A percentile compares a stretch with the other conserved stretches of the same genome.
Evolutionary conservation across 1,140 invertebrate species (phyloP).

Genomic region (Hyles vespertilio): DNA sequence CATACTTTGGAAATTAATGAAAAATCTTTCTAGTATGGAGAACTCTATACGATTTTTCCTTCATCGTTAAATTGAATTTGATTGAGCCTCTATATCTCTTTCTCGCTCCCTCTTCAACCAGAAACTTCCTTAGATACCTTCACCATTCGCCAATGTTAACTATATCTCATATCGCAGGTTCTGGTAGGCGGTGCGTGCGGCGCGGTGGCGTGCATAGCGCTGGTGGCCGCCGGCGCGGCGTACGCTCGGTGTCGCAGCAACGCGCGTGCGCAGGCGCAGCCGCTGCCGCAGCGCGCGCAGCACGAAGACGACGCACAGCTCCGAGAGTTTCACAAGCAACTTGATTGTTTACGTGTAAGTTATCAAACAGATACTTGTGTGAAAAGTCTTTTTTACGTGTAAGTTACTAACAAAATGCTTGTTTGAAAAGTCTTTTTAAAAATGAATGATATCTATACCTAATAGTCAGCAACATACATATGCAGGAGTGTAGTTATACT

Average conservation of each 20-base stretch:
- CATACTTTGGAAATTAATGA: too few species aligned
- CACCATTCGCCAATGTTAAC: background rate
- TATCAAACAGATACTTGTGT: background rate
- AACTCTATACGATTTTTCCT: too few species aligned
- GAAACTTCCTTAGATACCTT: background rate
- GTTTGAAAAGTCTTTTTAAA: too few species aligned
- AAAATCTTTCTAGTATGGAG: too few species aligned
- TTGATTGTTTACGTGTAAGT: slow-evolving; percentile 64
- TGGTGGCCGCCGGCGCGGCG: slow-evolving; percentile 47
- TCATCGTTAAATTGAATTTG: too few species aligned
- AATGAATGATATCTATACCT: too few species aligned
- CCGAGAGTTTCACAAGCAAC: slow-evolving; percentile 64
- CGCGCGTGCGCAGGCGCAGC: slow-evolving; percentile 45
- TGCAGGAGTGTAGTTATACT: too few species aligned
- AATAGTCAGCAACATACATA: too few species aligned
- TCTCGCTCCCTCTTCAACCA: background rate
- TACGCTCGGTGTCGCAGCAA: slow-evolving; percentile 48
- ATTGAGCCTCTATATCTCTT: background rate
- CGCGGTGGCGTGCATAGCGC: slow-evolving; percentile 44
- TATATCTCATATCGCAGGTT: slow-evolving; percentile 32
- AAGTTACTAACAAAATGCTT: too few species aligned
- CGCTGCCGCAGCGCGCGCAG: slow-evolving; percentile 47
- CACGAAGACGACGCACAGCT: slow-evolving; percentile 60
- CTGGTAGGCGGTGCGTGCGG: slow-evolving; percentile 58
- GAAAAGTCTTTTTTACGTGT: too few species aligned